A percentile compares a stretch with the other conserved stretches of the same genome.
phyloP scores from a whole-genome alignment of 2,113 vertebrate genomes.

The Elaphurus davidianus region DNA sequence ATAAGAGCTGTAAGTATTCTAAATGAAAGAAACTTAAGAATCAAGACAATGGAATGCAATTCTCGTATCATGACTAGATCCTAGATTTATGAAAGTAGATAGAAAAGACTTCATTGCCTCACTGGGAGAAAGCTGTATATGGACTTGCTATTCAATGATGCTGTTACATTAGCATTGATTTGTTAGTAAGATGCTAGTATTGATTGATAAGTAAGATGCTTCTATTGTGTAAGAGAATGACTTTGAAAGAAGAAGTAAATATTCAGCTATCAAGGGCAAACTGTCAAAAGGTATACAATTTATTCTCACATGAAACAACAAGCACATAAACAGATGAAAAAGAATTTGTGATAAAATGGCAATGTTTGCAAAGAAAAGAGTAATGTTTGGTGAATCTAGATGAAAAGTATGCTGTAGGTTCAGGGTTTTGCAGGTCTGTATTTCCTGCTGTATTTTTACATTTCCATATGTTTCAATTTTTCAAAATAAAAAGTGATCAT shows the following conservation, averaged over 20 bases:
- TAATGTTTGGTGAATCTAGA: neutral
- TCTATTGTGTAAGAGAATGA: neutral
- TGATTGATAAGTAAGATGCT: neutral
- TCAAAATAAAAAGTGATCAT: neutral
- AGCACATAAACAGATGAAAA: neutral
- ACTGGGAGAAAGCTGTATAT: neutral
- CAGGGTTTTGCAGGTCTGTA: neutral
- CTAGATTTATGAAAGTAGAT: neutral
- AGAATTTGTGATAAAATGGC: neutral
- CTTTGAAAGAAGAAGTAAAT: neutral
- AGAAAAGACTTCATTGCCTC: neutral
- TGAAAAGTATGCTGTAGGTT: neutral
- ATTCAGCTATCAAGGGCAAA: neutral
- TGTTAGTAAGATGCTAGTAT: neutral
- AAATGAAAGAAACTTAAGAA: neutral
- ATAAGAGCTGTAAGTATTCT: neutral
- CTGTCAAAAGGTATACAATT: neutral
- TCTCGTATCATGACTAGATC: neutral
- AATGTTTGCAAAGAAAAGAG: neutral
- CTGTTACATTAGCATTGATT: neutral
- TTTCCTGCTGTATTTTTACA: neutral
- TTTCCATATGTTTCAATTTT: neutral
- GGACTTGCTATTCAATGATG: neutral
- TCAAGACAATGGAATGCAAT: neutral
- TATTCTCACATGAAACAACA: neutral